These are phyloP conservation scores for Callocephalon fimbriatum DNA, from an alignment of 2,113 vertebrate species.

Conservation along the genomic window DNA sequence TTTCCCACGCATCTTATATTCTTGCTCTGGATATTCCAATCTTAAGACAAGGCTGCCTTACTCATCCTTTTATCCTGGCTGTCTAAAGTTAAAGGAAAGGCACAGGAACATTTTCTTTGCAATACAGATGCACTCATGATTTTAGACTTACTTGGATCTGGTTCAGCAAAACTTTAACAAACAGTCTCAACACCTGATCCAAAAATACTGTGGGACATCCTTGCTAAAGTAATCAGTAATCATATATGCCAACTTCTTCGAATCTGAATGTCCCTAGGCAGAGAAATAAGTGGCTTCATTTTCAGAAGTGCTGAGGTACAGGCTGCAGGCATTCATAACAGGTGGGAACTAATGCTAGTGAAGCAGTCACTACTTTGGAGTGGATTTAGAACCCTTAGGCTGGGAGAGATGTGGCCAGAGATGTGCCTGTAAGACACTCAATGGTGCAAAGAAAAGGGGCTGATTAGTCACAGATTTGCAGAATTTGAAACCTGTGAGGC, in stretches of 20 bases:
- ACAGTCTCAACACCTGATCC: background rate
- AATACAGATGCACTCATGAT: background rate
- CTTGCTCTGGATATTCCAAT: background rate
- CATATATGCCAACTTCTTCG: fast-evolving
- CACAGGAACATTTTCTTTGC: background rate
- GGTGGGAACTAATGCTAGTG: background rate
- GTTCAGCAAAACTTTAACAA: background rate
- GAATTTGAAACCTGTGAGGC: background rate
- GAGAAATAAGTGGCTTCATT: background rate
- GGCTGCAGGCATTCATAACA: background rate
- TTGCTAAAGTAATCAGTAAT: background rate
- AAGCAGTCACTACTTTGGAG: background rate
- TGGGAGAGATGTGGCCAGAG: background rate
- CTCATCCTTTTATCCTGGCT: background rate
- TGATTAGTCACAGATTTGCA: fast-evolving
- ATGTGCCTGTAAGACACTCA: fast-evolving
- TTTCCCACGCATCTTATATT: background rate
- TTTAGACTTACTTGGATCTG: background rate
- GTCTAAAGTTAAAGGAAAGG: background rate
- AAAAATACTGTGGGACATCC: fast-evolving
- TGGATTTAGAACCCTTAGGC: background rate
- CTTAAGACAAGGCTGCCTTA: background rate
- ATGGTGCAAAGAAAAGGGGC: background rate
- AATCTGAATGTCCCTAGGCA: background rate
- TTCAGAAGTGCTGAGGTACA: background rate